phyloP scores from a whole-genome alignment of 2,888 invertebrate genomes.

The Ecliptopera silaceata region DNA sequence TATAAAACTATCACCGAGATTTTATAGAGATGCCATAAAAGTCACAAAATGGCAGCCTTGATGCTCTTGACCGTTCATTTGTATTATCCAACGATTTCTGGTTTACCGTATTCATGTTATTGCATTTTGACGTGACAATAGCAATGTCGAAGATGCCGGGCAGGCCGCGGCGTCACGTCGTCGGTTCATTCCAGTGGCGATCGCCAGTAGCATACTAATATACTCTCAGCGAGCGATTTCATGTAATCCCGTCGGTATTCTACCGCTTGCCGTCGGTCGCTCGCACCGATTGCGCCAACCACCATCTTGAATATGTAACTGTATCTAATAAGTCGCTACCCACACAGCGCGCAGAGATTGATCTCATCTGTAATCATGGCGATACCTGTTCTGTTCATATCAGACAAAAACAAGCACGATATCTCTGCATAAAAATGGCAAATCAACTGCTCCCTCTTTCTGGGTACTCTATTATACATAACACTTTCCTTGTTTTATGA shows the following conservation, averaged over 20 bases:
- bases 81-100: slow-evolving; percentile 30
- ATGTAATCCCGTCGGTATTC: slow-evolving; percentile 71
- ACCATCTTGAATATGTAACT: slow-evolving; percentile 77
- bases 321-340: slow-evolving; percentile 44
- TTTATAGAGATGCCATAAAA: no score
- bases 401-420: slow-evolving; percentile 10
- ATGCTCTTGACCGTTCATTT: no score
- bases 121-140: slow-evolving; percentile 70
- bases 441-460: slow-evolving; percentile 6
- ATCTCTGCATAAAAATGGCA: not conserved
- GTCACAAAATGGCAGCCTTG: no score
- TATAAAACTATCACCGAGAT: no score
- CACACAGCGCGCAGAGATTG: slow-evolving; percentile 42
- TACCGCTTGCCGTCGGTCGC: slow-evolving; percentile 38
- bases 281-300: slow-evolving; percentile 59
- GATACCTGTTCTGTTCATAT: slow-evolving; percentile 16
- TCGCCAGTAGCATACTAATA: slow-evolving; percentile 77
- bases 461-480: slow-evolving; percentile 26
- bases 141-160: slow-evolving; percentile 54
- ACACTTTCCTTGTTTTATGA: slow-evolving; percentile 44
- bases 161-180: slow-evolving; percentile 68
- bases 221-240: slow-evolving; percentile 67
- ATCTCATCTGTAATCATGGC: slow-evolving; percentile 17
- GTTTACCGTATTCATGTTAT: slow-evolving; percentile 63
- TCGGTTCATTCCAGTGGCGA: slow-evolving; percentile 76